Evolutionary conservation across 2,113 vertebrate genomes (phyloP), one percentile per base, ranked within the genome.

Genomic region (Chionomys nivalis): DNA sequence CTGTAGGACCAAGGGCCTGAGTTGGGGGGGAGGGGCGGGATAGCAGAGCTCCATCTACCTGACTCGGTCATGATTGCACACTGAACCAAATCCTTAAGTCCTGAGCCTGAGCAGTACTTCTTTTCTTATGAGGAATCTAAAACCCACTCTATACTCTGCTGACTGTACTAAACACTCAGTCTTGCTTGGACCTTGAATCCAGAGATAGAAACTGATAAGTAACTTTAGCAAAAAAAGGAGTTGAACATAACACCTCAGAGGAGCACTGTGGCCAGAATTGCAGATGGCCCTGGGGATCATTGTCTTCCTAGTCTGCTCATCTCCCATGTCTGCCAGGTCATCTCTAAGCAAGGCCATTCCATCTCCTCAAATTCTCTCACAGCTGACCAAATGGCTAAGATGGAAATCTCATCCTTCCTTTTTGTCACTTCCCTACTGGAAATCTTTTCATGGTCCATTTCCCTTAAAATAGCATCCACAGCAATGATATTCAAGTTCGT

Each of bases 381-480:
- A 19, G 76, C 19, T 28, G 63, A 86, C 24, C 23, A 63, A 83
- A 83, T 42, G 81, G 55, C n/a, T 63, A 83, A 63, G 66, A 58
- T 17, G n/a, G 63, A 63, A 83, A 24, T 63, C 26, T 49, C 42
- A 16, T 87, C n/a, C 31, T 88, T 58, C 52, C 28, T 47, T 73
- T 33, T 4, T 17, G 16, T 49, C 70, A 70, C 36, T 75, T 93
- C 14, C 4, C 63, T 49, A 24, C 24, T 2, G 16, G 72, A 87
- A 90, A 92, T 28, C 1, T 91, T 81, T 75, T 76, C 86, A 5
- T 49, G 2, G 8, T 85, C 70, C 47, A 76, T 42, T 91, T 77
- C 47, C 44, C 68, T 90, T 87, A 79, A 93, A 68, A 44, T 90
- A 72, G 36, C 90, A 65, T 61, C 61, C 36, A 88, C 63, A 85